phyloP scores from a whole-genome alignment of 2,797 vertebrate species.

The Taenioides sp. region DNA sequence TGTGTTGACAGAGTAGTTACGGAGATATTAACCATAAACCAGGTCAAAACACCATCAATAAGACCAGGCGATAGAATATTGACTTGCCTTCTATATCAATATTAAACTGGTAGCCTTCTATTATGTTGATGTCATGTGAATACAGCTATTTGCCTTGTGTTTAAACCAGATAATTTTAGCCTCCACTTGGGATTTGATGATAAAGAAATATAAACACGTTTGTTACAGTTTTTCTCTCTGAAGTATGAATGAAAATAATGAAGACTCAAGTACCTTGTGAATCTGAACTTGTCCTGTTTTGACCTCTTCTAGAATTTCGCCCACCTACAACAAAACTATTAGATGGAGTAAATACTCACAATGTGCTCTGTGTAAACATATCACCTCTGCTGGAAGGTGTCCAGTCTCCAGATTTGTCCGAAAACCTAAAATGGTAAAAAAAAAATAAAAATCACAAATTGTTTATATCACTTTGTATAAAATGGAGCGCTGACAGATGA shows the following conservation, averaged over 20 bases:
- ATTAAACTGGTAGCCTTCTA: background rate
- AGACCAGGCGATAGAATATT: background rate
- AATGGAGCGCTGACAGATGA: background rate
- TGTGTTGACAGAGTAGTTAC: background rate
- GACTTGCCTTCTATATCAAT: background rate
- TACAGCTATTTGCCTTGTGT: background rate
- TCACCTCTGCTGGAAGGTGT: conserved; percentile 73
- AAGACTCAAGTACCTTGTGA: conserved; percentile 73
- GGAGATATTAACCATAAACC: background rate
- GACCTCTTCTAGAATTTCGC: conserved; percentile 71
- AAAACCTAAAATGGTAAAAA: conserved; percentile 70
- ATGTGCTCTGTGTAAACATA: conserved; percentile 10
- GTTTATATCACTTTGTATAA: background rate
- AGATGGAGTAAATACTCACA: background rate
- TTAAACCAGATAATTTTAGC: background rate
- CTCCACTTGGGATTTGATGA: background rate
- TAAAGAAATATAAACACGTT: background rate
- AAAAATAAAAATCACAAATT: conserved; percentile 18
- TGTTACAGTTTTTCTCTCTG: background rate
- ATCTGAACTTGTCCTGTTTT: conserved; percentile 64
- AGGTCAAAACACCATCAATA: background rate
- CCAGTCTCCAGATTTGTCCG: conserved; percentile 75
- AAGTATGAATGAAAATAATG: background rate
- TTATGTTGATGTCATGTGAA: background rate
- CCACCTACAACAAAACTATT: conserved; percentile 64